Evolutionary conservation across 2,113 vertebrate genomes (phyloP).

Genomic region (Tiliqua scincoides): DNA sequence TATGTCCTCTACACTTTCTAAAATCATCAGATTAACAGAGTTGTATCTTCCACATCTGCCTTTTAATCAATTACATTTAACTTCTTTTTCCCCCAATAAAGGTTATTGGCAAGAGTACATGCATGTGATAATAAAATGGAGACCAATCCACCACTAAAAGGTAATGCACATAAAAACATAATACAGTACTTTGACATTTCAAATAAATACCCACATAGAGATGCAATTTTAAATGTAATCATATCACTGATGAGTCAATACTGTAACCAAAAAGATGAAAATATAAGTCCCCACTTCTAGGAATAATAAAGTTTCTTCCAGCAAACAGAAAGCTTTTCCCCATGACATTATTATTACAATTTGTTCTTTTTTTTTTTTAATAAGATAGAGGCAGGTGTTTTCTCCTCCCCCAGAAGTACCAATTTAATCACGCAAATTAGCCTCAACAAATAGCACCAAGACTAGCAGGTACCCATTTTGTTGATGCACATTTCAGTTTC

Average conservation of each 20-base stretch:
- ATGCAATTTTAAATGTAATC: conserved; percentile 93
- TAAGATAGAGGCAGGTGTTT: conserved; percentile 25
- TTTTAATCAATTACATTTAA: conserved; percentile 63
- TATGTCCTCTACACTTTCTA: conserved; percentile 60
- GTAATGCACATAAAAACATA: conserved; percentile 93
- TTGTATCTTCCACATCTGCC: conserved; percentile 36
- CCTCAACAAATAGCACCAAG: conserved; percentile 82
- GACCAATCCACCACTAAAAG: conserved; percentile 90
- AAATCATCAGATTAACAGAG: conserved; percentile 63
- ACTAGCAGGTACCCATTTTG: conserved; percentile 70
- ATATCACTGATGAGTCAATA: conserved; percentile 93
- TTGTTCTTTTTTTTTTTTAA: conserved; percentile 80
- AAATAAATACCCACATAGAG: conserved; percentile 98
- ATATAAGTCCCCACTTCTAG: conserved; percentile 89
- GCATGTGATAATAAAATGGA: conserved; percentile 91
- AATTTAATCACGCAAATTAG: conserved; percentile 67
- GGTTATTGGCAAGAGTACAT: conserved; percentile 93
- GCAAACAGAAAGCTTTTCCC: conserved; percentile 93
- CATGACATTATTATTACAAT: conserved; percentile 74
- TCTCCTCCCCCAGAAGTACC: conserved; percentile 59
- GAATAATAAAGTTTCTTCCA: conserved; percentile 90
- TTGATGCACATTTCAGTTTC: conserved; percentile 84
- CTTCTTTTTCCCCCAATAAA: conserved; percentile 86
- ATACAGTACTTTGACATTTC: conserved; percentile 96
- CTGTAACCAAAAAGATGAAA: conserved; percentile 92